phyloP scores from a whole-genome alignment of 2,888 invertebrate species.

The Ormyrus rosae region DNA sequence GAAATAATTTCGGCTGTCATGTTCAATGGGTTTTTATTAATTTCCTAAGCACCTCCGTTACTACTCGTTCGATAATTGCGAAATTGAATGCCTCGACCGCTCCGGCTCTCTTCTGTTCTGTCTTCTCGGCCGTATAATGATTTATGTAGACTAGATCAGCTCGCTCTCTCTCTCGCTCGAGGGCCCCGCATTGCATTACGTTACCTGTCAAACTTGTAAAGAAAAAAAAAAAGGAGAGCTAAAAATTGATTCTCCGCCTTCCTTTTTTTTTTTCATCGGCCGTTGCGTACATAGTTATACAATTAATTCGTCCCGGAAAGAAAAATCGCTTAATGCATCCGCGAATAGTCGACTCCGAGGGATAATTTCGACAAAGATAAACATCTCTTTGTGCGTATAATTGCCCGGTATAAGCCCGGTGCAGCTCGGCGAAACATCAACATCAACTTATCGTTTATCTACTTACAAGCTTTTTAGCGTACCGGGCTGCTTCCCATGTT shows the following conservation, averaged over 20 bases:
- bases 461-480: conserved; percentile 32
- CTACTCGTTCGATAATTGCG: conserved; percentile 36
- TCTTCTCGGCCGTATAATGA: conserved; percentile 21
- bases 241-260: no score
- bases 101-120: conserved; percentile 3
- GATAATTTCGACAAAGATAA: conserved; percentile 33
- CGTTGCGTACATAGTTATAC: no score
- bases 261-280: no score
- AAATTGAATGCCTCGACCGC: conserved; percentile 33
- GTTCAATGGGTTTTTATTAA: conserved; percentile 48
- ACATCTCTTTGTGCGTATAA: not conserved
- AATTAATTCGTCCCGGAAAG: no score
- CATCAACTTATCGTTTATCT: conserved; percentile 51
- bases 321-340: no score
- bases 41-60: conserved; percentile 43
- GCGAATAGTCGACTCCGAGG: no score
- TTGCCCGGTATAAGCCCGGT: conserved; percentile 23
- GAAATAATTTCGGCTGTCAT: conserved; percentile 54
- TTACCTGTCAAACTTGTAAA: conserved; percentile 12
- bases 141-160: conserved; percentile 34
- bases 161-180: not conserved
- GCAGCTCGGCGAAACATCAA: conserved; percentile 28
- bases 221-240: not conserved
- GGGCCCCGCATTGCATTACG: not conserved
- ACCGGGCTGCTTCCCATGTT: conserved; percentile 45